phyloP scores from a whole-genome alignment of 2,888 invertebrate genomes.

The Agelastica alni region DNA sequence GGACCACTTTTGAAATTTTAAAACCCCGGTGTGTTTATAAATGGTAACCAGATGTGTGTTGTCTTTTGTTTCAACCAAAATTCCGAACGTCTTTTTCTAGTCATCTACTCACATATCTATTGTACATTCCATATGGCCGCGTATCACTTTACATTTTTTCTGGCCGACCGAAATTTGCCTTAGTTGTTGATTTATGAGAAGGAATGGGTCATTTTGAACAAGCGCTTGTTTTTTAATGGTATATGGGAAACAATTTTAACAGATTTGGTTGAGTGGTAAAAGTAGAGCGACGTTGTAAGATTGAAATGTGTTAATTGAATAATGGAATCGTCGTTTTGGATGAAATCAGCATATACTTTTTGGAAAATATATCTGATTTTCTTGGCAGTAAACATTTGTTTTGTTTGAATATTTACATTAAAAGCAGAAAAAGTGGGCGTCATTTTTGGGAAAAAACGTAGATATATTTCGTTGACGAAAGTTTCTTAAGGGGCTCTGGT shows the following conservation, averaged over 20 bases:
- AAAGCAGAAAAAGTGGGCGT: too few relatives aligned
- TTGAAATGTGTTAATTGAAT: too few relatives aligned
- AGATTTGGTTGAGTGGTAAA: too few relatives aligned
- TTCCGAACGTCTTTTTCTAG: constrained; percentile 44
- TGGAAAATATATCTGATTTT: too few relatives aligned
- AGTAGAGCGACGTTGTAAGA: too few relatives aligned
- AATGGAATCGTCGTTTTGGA: too few relatives aligned
- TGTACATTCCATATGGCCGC: constrained; percentile 46
- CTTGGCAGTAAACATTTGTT: too few relatives aligned
- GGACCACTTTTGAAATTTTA: constrained; percentile 43
- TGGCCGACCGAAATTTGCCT: constrained; percentile 31
- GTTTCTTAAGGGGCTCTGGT: too few relatives aligned
- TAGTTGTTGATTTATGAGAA: constrained; percentile 26
- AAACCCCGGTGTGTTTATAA: constrained; percentile 35
- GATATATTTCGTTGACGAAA: too few relatives aligned
- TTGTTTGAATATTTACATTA: too few relatives aligned
- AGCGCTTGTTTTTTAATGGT: constrained; percentile 17
- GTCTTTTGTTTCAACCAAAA: constrained; percentile 46
- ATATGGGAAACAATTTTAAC: neutral
- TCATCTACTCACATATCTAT: constrained; percentile 48
- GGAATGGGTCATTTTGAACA: constrained; percentile 16
- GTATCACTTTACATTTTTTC: constrained; percentile 43
- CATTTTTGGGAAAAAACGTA: too few relatives aligned
- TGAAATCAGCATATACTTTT: too few relatives aligned
- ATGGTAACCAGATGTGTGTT: constrained; percentile 45